These are phyloP conservation scores for Plebejus anna DNA, from an alignment of 2,888 invertebrate species.

Conservation along the genomic window DNA sequence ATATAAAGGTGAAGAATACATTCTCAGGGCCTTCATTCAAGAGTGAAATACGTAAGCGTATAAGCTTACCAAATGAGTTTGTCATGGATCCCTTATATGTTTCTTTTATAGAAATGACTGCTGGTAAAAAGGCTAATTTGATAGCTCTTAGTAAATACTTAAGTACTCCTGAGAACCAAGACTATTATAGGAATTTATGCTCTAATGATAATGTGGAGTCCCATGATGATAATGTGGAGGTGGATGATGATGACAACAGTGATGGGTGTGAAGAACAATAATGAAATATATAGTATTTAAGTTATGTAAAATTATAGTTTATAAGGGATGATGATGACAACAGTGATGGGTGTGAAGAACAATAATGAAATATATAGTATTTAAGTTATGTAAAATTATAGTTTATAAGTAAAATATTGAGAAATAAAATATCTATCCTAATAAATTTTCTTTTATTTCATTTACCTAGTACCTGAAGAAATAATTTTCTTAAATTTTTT, in stretches of 20 bases:
- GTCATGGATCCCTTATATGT: constrained; percentile 16
- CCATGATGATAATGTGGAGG: constrained; percentile 21
- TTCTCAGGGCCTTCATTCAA: neutral
- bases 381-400: constrained; percentile 13
- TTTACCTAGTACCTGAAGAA: neutral
- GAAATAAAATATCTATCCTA: neutral
- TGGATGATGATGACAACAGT: constrained; percentile 24
- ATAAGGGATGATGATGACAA: constrained; percentile 20
- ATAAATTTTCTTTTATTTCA: neutral
- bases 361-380: constrained; percentile 11
- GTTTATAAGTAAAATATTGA: neutral
- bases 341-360: constrained; percentile 24
- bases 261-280: constrained; percentile 24
- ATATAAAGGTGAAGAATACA: neutral
- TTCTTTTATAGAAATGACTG: constrained; percentile 14
- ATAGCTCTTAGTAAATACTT: neutral
- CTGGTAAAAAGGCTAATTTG: neutral
- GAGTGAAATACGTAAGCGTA: constrained; percentile 13
- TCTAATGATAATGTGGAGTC: neutral
- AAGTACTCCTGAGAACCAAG: neutral
- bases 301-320: constrained; percentile 6
- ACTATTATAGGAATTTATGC: neutral
- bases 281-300: constrained; percentile 11
- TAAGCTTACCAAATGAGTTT: constrained; percentile 9
- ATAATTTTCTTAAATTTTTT: neutral